A percentile compares a stretch with the other conserved stretches of the same genome.
phyloP scores from a whole-genome alignment of 2,113 vertebrate genomes.

The Boulengeromyrus knoepffleri region DNA sequence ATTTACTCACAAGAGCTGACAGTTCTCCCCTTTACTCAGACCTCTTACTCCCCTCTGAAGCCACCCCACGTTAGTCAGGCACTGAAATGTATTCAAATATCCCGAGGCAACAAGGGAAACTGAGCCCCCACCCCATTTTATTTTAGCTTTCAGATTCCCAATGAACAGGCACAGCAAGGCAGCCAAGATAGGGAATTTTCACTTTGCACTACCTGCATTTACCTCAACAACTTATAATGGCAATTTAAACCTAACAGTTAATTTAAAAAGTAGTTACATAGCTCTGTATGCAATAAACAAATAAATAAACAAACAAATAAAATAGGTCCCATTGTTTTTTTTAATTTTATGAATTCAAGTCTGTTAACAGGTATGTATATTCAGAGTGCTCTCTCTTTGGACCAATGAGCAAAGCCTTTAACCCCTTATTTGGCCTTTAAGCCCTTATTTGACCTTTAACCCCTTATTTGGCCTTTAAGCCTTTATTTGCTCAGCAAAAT shows the following conservation, averaged over 20 bases:
- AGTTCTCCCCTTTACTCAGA: background rate
- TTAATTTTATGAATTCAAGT: background rate
- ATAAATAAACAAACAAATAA: background rate
- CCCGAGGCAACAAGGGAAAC: background rate
- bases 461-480: background rate
- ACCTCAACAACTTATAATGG: background rate
- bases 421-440: background rate
- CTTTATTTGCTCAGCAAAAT: background rate
- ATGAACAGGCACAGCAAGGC: background rate
- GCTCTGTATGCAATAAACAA: background rate
- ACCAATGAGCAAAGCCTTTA: background rate
- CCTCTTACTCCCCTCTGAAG: background rate
- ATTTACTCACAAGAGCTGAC: background rate
- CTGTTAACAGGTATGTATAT: background rate
- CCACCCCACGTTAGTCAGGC: background rate
- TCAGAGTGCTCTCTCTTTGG: background rate
- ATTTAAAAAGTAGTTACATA: background rate
- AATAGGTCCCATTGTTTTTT: background rate
- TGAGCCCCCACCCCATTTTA: background rate
- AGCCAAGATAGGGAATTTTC: background rate
- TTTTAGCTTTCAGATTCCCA: background rate
- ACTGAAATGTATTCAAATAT: background rate
- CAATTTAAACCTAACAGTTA: background rate
- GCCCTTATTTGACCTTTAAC: background rate
- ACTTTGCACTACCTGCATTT: background rate